These are phyloP conservation scores for Ovibos moschatus DNA, from an alignment of 2,113 vertebrate genomes.

Conservation along the genomic window DNA sequence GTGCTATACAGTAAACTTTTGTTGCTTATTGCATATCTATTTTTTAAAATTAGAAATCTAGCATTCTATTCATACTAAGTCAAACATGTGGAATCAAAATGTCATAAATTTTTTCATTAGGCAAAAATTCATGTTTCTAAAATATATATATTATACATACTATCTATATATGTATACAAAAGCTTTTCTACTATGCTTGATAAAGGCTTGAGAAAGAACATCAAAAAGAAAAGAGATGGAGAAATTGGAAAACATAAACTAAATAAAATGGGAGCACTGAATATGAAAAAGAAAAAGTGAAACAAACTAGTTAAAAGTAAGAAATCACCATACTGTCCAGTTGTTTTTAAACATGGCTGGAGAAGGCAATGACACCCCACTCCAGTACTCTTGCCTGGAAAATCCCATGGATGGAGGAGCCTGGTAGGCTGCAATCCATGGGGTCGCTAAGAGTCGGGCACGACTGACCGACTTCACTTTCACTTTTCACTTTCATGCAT, in stretches of 20 bases:
- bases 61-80: not conserved
- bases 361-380: no score
- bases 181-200: not conserved
- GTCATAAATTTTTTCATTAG: not conserved
- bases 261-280: not conserved
- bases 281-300: not conserved
- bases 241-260: not conserved
- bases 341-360: not conserved
- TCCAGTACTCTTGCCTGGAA: no score
- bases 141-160: not conserved
- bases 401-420: no score
- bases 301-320: not conserved
- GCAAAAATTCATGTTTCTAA: not conserved
- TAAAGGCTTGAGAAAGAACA: not conserved
- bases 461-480: no score
- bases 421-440: no score
- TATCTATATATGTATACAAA: not conserved
- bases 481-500: no score
- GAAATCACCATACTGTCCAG: not conserved
- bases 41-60: not conserved
- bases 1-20: not conserved
- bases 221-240: not conserved
- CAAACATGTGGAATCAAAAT: not conserved
- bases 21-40: not conserved
- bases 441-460: accelerated